A percentile compares a stretch with the other conserved stretches of the same genome.
These are phyloP conservation scores for Oreochromis aureus DNA, from an alignment of 2,113 vertebrate species.

Conservation along the genomic window DNA sequence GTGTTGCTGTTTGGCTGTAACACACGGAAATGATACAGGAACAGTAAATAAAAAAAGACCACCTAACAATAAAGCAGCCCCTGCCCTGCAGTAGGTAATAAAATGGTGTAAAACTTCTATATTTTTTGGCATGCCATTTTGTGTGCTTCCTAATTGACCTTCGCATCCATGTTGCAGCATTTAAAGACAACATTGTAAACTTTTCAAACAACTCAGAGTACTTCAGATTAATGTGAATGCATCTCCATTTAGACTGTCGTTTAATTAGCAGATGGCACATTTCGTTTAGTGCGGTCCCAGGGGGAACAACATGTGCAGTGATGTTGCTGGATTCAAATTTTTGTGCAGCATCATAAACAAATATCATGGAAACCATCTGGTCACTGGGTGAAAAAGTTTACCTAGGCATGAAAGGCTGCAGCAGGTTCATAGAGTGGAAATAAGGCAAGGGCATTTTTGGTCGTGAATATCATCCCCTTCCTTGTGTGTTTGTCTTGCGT, in stretches of 20 bases:
- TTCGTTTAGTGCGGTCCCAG: neutral
- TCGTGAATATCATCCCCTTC: neutral
- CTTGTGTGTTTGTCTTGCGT: conserved; percentile 4
- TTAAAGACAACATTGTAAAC: neutral
- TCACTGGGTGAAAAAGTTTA: neutral
- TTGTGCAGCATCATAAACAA: neutral
- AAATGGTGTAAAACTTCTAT: neutral
- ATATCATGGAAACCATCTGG: conserved; percentile 13
- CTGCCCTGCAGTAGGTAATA: neutral
- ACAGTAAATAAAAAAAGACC: neutral
- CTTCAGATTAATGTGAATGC: neutral
- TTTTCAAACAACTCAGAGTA: conserved; percentile 7
- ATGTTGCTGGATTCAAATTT: neutral
- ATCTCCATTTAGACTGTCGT: neutral
- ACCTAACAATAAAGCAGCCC: neutral
- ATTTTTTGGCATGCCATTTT: neutral
- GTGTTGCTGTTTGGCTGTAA: neutral
- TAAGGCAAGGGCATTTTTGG: neutral
- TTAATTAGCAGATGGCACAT: conserved; percentile 37
- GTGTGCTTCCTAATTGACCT: neutral
- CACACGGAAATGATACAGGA: neutral
- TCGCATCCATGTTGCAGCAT: neutral
- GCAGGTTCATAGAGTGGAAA: neutral
- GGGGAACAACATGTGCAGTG: neutral
- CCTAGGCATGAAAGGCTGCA: neutral